These are phyloP conservation scores for Heliconius cydno DNA, from an alignment of 2,888 invertebrate species.

Conservation along the genomic window DNA sequence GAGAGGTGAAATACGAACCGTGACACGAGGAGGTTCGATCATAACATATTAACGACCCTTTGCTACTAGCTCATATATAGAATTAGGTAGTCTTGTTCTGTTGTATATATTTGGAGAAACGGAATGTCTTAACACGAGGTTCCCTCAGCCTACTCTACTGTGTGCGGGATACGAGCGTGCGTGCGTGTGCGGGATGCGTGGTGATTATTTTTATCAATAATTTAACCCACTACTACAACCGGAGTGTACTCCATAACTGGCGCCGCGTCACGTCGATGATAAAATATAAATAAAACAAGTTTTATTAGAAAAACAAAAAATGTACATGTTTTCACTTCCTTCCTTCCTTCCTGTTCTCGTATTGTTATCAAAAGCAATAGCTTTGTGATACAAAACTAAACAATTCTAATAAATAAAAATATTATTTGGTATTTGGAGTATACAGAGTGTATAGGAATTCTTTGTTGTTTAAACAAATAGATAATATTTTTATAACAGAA, in stretches of 20 bases:
- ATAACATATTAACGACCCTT: not conserved
- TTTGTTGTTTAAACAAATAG: too few relatives aligned
- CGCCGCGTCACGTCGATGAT: too few relatives aligned
- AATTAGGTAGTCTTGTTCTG: not conserved
- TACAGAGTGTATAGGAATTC: not conserved
- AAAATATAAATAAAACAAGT: too few relatives aligned
- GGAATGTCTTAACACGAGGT: too few relatives aligned
- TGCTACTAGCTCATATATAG: not conserved
- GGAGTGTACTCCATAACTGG: too few relatives aligned
- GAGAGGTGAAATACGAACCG: constrained; percentile 19
- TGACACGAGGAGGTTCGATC: constrained; percentile 4
- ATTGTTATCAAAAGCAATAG: not conserved
- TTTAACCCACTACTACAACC: too few relatives aligned
- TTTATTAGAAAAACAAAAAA: too few relatives aligned
- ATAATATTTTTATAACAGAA: not conserved
- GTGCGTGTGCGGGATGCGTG: too few relatives aligned
- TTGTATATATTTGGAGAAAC: not conserved
- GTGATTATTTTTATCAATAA: too few relatives aligned
- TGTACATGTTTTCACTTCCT: too few relatives aligned
- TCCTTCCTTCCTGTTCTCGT: not conserved
- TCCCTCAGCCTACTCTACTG: too few relatives aligned
- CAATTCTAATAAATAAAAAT: not conserved
- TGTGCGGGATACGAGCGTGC: too few relatives aligned
- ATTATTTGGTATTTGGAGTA: not conserved
- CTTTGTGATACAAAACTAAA: not conserved